Evolutionary conservation across 2,888 invertebrate genomes (phyloP), one percentile per base, ranked within the genome.

Genomic region (Notodonta dromedarius): DNA sequence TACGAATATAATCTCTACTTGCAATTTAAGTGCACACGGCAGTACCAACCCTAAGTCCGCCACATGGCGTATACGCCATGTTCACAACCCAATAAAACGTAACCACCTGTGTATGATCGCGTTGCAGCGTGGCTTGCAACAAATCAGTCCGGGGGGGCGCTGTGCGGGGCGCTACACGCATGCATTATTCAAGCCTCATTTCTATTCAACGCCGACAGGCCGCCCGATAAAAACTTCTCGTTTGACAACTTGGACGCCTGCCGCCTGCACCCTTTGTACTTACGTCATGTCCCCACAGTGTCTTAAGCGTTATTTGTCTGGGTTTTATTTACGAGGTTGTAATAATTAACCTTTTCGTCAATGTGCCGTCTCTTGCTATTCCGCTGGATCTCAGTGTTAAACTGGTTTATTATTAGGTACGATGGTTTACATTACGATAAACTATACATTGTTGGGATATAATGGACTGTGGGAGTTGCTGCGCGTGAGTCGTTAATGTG

Each of bases 151-250:
- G 73, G 70, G 73, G 76, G 77, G 71, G 77, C 67, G 79, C 76
- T 72, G 73, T 74, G 79, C 76, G 80, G 79, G 79, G 82, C 76
- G 80, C 70, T 76, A 76, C 80, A 77, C 79, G 76, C 83, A 91
- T 93, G 91, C 91, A 93, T 93, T 91, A 93, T 93, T 92, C 93
- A 93, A 86, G 80, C 77, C 90, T 91, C 91, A 92, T 93, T 93
- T 88, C 91, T 91, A 93, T 93, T 91, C 93, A 89, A 90, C 90
- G 89, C 74, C 87, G 90, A 89, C 92, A 90, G 84, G 86, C 88
- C 85, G 88, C 80, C 86, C 87, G 92, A 93, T 93, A 93, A 93
- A 93, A 93, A 93, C 85, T 93, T 92, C 90, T 90, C 88, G 91
- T 91, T 90, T 90, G 93, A 93, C 93, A 91, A 91, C 86, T 90